Evolutionary conservation across 2,797 vertebrate species (phyloP).

Genomic region (Xenentodon cancila): DNA sequence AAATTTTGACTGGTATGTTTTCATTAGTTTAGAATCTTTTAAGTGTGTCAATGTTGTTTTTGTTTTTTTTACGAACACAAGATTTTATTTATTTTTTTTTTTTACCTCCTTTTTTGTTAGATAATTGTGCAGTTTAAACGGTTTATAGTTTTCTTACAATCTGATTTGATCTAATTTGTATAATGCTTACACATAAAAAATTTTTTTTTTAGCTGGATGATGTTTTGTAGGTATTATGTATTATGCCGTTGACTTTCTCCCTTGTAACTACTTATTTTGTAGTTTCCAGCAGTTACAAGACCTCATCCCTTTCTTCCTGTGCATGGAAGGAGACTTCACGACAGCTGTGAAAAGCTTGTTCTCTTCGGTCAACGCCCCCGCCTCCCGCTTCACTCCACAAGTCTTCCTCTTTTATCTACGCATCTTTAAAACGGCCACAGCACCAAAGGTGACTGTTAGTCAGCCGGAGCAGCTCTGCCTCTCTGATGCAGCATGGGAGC

Average conservation of each 20-base stretch:
- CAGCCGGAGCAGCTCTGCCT: slow-evolving; percentile 11
- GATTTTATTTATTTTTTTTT: too few species aligned
- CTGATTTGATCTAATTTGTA: too few species aligned
- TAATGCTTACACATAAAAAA: too few species aligned
- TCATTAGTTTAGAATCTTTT: too few species aligned
- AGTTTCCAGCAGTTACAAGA: slow-evolving; percentile 54
- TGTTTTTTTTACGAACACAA: too few species aligned
- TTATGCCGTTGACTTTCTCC: not conserved
- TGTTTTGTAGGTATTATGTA: too few species aligned
- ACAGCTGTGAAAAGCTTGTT: slow-evolving; percentile 51
- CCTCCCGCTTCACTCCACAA: slow-evolving; percentile 55
- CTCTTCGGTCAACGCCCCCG: slow-evolving; percentile 1
- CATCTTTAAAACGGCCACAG: slow-evolving; percentile 68
- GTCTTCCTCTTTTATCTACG: slow-evolving; percentile 70
- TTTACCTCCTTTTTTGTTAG: too few species aligned
- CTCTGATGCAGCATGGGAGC: slow-evolving; percentile 53
- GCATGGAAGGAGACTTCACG: slow-evolving; percentile 59
- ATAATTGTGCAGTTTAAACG: too few species aligned
- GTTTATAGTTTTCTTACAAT: too few species aligned
- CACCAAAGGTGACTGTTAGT: slow-evolving; percentile 37
- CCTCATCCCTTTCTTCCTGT: slow-evolving; percentile 68
- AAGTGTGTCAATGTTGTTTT: too few species aligned
- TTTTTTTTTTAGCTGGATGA: too few species aligned
- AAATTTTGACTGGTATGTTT: too few species aligned
- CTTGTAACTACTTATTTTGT: not conserved